Conservation (phyloP, 2,888 invertebrate genomes). For the Thera britannica region DNA sequence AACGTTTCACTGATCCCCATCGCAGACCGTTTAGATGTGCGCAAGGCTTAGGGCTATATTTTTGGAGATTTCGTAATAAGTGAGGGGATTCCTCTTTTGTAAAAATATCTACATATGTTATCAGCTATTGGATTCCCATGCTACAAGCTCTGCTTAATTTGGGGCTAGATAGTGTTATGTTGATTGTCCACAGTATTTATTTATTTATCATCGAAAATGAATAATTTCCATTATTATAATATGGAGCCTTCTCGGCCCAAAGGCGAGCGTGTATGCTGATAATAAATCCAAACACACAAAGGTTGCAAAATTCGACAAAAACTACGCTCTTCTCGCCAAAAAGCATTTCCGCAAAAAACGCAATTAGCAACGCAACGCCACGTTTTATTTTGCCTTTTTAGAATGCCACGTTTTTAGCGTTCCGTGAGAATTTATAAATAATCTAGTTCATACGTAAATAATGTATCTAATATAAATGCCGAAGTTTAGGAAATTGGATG, state of each 20-base stretch:
- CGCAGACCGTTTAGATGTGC: too few species aligned
- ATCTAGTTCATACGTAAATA: too few species aligned
- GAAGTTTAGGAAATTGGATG: not conserved
- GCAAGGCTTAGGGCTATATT: too few species aligned
- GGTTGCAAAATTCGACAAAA: constrained; percentile 49
- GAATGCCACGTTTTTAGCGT: constrained; percentile 35
- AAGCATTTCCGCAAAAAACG: constrained; percentile 53
- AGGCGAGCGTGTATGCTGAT: constrained; percentile 48
- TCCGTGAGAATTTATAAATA: constrained; percentile 13
- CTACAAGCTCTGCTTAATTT: too few species aligned
- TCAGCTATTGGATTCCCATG: too few species aligned
- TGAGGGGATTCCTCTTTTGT: too few species aligned
- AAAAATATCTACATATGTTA: too few species aligned
- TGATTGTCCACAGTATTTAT: constrained; percentile 38
- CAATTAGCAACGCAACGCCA: constrained; percentile 58
- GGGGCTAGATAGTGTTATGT: too few species aligned
- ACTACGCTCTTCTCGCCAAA: constrained; percentile 44
- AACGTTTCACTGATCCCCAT: too few species aligned
- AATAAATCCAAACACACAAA: constrained; percentile 62
- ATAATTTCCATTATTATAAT: not conserved
- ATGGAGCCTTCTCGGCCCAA: not conserved
- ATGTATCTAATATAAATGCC: too few species aligned
- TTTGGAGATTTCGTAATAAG: too few species aligned
- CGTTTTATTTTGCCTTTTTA: constrained; percentile 46
- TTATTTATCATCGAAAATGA: constrained; percentile 46